phyloP scores from a whole-genome alignment of 2,888 invertebrate species.

The Lasioglossum morio region DNA sequence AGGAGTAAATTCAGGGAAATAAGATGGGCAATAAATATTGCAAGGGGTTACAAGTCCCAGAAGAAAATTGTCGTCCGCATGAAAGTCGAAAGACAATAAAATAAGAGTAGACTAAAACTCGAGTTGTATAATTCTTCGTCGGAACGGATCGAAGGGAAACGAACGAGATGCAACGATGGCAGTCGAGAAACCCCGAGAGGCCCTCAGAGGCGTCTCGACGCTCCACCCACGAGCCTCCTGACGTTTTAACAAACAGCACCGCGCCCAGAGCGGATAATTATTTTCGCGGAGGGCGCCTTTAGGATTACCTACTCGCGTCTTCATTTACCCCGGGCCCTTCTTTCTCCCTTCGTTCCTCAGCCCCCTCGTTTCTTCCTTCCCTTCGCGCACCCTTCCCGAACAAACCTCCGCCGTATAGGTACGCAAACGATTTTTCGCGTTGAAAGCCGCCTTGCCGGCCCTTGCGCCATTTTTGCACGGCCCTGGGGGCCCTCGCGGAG shows the following conservation, averaged over 20 bases:
- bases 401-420: slow-evolving; percentile 10
- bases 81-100: not conserved
- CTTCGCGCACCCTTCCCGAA: not conserved
- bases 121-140: not conserved
- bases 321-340: slow-evolving; percentile 78
- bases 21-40: too few relatives aligned
- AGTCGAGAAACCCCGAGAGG: slow-evolving; percentile 25
- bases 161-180: not conserved
- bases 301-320: slow-evolving; percentile 81
- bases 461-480: slow-evolving; percentile 61
- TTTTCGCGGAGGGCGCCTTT: slow-evolving; percentile 75
- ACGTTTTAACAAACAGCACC: slow-evolving; percentile 82
- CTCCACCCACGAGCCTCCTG: slow-evolving; percentile 75
- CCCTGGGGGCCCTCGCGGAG: slow-evolving; percentile 63
- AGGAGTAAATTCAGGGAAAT: too few relatives aligned
- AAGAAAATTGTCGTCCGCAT: not conserved
- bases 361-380: slow-evolving; percentile 3
- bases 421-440: slow-evolving; percentile 68
- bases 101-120: not conserved
- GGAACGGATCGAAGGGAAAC: not conserved
- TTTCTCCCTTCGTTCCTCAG: slow-evolving; percentile 37
- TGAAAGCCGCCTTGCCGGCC: slow-evolving; percentile 60
- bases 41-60: not conserved
- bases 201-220: slow-evolving; percentile 55
- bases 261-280: slow-evolving; percentile 83